Evolutionary conservation across 2,797 vertebrate genomes (phyloP), one percentile per base, ranked within the genome.

Genomic region (Pseudopleuronectes americanus): DNA sequence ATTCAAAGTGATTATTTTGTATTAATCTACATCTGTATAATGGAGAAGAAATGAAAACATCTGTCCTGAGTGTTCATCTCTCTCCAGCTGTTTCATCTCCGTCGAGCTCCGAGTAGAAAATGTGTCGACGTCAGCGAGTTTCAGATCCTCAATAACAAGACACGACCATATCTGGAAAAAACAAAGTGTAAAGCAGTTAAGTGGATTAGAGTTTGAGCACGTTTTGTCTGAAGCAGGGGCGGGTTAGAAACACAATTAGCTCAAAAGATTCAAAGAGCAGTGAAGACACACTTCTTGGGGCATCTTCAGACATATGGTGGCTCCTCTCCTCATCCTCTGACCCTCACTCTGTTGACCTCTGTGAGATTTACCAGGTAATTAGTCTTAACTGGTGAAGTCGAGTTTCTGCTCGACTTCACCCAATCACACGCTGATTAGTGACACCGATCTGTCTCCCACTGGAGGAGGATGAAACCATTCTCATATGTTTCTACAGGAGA

Each of bases 261-360:
- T 89, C 88, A 86, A 90, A 90, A 92, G 92, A 93, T 93, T 92
- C 91, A 93, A 93, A 93, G 92, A 93, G 91, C 92, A 93, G 83
- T 70, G 72, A 90, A 92, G 91, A 90, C 72, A 79, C 81, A 85
- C 85, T 87, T 80, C 83, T 87, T 68, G 86, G 78, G 85, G 77
- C 85, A 87, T 87, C 68, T 89, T 86, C 63, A 68, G 85, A 86
- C 92, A 93, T 90, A 92, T 93, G 92, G 91, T 85, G 84, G 75
- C 86, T 86, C 82, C 90, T 89, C 88, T 92, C 83, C 85, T 89
- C 87, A 90, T 85, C 86, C 88, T 63, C 58, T 68, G 84, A 23
- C 55, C 47, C 43, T 60, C 68, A 71, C 78, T 84, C 74, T 77
- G 83, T 76, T 92, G 92, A 91, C 91, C 90, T 90, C 81, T 84